Conservation (phyloP, 2,888 invertebrate genomes). For the Romanomermis culicivorax region DNA sequence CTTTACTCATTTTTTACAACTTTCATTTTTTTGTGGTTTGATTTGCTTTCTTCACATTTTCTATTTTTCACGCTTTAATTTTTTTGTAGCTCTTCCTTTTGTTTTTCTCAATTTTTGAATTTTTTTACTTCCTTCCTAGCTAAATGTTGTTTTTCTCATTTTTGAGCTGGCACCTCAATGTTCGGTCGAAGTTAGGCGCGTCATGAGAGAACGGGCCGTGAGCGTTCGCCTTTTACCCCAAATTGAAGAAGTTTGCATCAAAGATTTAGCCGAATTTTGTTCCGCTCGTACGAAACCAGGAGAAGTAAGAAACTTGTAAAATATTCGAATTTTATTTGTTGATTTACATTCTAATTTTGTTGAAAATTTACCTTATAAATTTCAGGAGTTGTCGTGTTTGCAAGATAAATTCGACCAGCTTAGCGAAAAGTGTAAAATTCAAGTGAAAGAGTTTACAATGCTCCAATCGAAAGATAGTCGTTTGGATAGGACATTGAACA, state of each 20-base stretch:
- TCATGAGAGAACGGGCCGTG: constrained; percentile 74
- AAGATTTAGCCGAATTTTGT: constrained; percentile 60
- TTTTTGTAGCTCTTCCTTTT: no score
- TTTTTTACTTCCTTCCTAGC: background rate
- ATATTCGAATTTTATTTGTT: background rate
- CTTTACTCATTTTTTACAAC: no score
- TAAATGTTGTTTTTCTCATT: no score
- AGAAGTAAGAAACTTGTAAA: background rate
- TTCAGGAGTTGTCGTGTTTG: constrained; percentile 61
- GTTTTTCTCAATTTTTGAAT: background rate
- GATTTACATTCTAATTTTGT: background rate
- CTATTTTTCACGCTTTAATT: no score
- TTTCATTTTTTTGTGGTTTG: no score
- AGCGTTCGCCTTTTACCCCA: constrained; percentile 81
- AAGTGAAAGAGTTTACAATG: constrained; percentile 63
- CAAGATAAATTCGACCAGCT: constrained; percentile 42
- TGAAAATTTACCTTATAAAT: background rate
- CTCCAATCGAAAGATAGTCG: constrained; percentile 64
- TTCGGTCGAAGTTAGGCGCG: constrained; percentile 52
- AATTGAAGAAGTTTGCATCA: constrained; percentile 68
- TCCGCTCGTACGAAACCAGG: constrained; percentile 40
- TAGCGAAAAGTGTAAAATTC: constrained; percentile 42
- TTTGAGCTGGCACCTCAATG: constrained; percentile 31
- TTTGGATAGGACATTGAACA: constrained; percentile 63
- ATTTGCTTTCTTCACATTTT: no score